Evolutionary conservation across 2,797 vertebrate species (phyloP).

Genomic region (Ambastaia sidthimunki): DNA sequence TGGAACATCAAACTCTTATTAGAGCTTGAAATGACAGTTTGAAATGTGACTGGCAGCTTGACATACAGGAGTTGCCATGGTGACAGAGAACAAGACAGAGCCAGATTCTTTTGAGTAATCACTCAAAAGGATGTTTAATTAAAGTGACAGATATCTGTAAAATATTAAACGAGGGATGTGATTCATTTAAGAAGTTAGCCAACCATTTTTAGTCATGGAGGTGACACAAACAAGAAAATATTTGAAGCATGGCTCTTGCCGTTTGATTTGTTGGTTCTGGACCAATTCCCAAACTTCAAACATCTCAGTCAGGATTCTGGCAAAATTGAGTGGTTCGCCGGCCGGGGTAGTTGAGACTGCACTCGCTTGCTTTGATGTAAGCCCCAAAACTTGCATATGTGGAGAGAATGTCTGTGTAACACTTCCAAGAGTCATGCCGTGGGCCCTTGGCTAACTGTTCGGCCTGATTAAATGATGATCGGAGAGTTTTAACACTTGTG

Average conservation of each 20-base stretch:
- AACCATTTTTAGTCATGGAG: constrained; percentile 17
- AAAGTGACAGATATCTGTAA: constrained; percentile 44
- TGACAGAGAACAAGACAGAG: constrained; percentile 45
- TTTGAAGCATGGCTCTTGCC: not conserved
- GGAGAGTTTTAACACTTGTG: constrained; percentile 49
- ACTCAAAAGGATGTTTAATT: constrained; percentile 45
- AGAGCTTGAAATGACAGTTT: constrained; percentile 27
- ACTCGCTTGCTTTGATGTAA: constrained; percentile 38
- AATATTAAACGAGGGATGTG: constrained; percentile 44
- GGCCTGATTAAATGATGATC: constrained; percentile 49
- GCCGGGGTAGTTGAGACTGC: constrained; percentile 18
- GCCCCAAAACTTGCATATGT: constrained; percentile 45
- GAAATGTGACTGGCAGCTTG: constrained; percentile 41
- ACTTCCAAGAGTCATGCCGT: constrained; percentile 42
- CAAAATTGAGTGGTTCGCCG: constrained; percentile 11
- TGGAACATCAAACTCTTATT: constrained; percentile 36
- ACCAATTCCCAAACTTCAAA: constrained; percentile 43
- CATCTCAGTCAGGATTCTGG: constrained; percentile 42
- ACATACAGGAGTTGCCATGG: constrained; percentile 50
- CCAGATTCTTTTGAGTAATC: constrained; percentile 18
- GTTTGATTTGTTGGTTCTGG: constrained; percentile 21
- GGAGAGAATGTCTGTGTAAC: constrained; percentile 37
- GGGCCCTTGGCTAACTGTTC: constrained; percentile 27
- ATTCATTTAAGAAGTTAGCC: constrained; percentile 42
- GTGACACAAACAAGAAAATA: constrained; percentile 38